Evolutionary conservation across 2,888 invertebrate species (phyloP), one percentile per base, ranked within the genome.

Genomic region (Megastigmus dorsalis): DNA sequence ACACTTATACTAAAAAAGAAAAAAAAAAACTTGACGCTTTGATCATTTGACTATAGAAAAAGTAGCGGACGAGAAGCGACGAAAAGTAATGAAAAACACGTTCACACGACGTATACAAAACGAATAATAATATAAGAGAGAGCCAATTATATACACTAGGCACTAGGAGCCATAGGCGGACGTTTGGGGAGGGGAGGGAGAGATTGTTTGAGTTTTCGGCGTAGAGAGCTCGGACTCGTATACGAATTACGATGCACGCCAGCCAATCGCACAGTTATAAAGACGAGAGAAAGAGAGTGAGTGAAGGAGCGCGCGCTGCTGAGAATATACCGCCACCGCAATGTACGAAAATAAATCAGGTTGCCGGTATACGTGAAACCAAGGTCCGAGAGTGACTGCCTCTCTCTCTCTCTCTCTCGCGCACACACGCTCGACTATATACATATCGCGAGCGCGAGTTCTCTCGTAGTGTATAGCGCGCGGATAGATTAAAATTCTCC

Each of bases 291-390:
- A 15, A 9, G 48, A 1, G 9, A n/a, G n/a, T n/a, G n/a, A 3
- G n/a, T n/a, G n/a, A 3, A 9, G 3, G 13, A 3, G 26, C 36
- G 20, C 20, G 30, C n/a, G 5, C 43, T 20, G 38, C 62, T 70
- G 69, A 70, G 69, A 70, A 70, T 70, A 78, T 76, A 74, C 75
- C 75, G 74, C 67, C 74, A 76, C 75, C 75, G 77, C 74, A 76
- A 76, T 76, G 76, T 79, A 78, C 79, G 79, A 81, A 81, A 81
- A 81, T 81, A 81, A 81, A 80, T 81, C 78, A 77, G 78, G 77
- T 79, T 78, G 75, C 79, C 75, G 71, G 67, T 69, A 68, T 72
- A 75, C 59, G 62, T 65, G 71, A 43, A 66, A 54, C 43, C 41
- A 69, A 69, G 60, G 52, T 60, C 59, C 30, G 60, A 59, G 28